Percentiles rank a stretch among this genome's conserved stretches.
These are phyloP conservation scores for Kradibia gibbosae DNA, from an alignment of 1,140 invertebrate species.

Conservation along the genomic window DNA sequence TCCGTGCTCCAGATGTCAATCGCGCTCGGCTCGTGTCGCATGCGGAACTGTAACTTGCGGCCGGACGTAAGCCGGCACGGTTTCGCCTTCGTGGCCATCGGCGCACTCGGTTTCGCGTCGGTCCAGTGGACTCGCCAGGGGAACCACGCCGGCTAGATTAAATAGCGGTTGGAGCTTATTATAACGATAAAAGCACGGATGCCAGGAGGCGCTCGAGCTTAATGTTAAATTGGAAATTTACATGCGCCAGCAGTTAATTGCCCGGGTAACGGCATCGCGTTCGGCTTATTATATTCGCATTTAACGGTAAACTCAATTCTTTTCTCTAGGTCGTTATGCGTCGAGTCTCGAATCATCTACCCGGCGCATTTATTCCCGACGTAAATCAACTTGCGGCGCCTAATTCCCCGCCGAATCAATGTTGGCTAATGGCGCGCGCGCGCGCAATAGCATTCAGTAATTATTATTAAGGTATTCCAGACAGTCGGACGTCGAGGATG, in stretches of 20 bases:
- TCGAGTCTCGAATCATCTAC: too few species aligned
- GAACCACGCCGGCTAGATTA: neutral
- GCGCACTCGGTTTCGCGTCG: too few species aligned
- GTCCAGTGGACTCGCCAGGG: too few species aligned
- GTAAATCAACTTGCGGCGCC: neutral
- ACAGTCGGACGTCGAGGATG: neutral
- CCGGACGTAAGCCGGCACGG: too few species aligned
- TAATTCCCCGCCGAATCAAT: neutral
- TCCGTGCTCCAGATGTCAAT: conserved; percentile 45
- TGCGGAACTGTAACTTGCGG: too few species aligned
- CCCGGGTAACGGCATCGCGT: conserved; percentile 24
- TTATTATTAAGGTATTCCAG: conserved; percentile 39
- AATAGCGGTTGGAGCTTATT: neutral
- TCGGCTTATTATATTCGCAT: conserved; percentile 27
- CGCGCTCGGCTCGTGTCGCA: too few species aligned
- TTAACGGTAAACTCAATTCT: conserved; percentile 29
- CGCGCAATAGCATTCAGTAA: conserved; percentile 6
- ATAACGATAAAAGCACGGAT: neutral
- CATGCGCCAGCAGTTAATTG: conserved; percentile 37
- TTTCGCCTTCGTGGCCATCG: too few species aligned
- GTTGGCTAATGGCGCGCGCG: neutral
- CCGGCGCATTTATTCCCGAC: neutral
- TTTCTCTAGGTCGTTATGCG: conserved; percentile 5
- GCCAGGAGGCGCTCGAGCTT: neutral
- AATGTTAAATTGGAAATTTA: conserved; percentile 28